Base-by-base conservation (phyloP, 2,888 invertebrate genomes). In the Agrilus mali region DNA sequence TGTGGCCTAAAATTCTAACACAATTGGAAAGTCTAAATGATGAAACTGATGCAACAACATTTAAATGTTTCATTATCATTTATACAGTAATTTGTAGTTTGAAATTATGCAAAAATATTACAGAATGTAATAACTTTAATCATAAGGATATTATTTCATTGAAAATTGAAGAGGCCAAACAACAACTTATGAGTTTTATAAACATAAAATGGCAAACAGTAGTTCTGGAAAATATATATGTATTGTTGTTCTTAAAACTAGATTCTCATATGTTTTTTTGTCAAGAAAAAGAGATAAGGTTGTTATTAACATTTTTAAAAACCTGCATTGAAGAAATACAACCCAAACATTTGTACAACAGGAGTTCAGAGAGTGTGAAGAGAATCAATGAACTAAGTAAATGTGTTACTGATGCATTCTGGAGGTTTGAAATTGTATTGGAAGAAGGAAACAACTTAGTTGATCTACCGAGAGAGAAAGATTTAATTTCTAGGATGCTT, bases 381-480 rank as follows among this genome's bases (percentile, higher is more conserved):
- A 53, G 48, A 50, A 58, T 60, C 44, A 54, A 51, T 61, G 52
- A 67, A 57, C 47, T 65, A 61, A 55, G 63, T 61, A 57, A 75
- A 65, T 63, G 72, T 65, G 70, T 82, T 4, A 75, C 72, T 48
- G 82, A 85, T 60, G 82, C 81, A 7, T 67, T 74, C 46, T 86
- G 85, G 85, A 74, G 84, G 55, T 68, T 82, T 53, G 80, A 84
- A 56, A 61, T 86, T 37, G 73, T 85, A n/a, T 73, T 74, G 12
- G 70, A 75, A 5, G 70, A 75, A 5, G 72, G 72, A 3, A 65
- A 70, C 33, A 64, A 66, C 4, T 69, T 68, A 7, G 63, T 70
- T 43, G 49, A 51, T 17, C 27, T 2, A 27, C 27, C 27, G 2
- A 27, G 10, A 27, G 14, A 71, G 32, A 36, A 34, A 10, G 71